A percentile compares a stretch with the other conserved stretches of the same genome.
Evolutionary conservation across 2,113 vertebrate species (phyloP).

Genomic region (Abramis brama): DNA sequence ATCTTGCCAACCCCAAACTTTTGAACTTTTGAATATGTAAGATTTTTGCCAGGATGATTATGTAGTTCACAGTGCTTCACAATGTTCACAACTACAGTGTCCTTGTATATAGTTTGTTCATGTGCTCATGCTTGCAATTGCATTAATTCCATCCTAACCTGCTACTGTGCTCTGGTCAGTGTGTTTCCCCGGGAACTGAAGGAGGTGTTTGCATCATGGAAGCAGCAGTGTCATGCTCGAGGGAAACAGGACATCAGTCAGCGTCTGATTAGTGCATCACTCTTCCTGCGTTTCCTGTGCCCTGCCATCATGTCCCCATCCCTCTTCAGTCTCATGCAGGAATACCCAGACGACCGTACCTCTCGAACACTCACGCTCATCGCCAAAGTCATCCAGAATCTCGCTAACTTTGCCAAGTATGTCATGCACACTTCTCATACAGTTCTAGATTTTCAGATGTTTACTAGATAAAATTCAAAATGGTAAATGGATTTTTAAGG

Average conservation of each 20-base stretch:
- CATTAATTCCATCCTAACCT: not conserved
- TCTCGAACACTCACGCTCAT: conserved; percentile 93
- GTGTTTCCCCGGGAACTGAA: conserved; percentile 96
- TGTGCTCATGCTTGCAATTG: not conserved
- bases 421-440: conserved; percentile 43
- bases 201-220: conserved; percentile 94
- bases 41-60: not conserved
- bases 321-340: conserved; percentile 94
- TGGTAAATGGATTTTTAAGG: not conserved
- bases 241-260: conserved; percentile 92
- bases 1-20: not conserved
- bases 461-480: not conserved
- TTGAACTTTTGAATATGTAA: not conserved
- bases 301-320: conserved; percentile 98
- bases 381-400: conserved; percentile 98
- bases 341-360: conserved; percentile 92
- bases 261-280: conserved; percentile 92
- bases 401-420: conserved; percentile 96
- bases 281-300: conserved; percentile 96
- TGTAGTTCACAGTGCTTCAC: not conserved
- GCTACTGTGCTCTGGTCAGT: conserved; percentile 65
- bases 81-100: not conserved
- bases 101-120: not conserved
- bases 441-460: not conserved
- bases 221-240: conserved; percentile 87